Evolutionary conservation across 2,113 vertebrate species (phyloP), one percentile per base, ranked within the genome.

Genomic region (Danio rerio): DNA sequence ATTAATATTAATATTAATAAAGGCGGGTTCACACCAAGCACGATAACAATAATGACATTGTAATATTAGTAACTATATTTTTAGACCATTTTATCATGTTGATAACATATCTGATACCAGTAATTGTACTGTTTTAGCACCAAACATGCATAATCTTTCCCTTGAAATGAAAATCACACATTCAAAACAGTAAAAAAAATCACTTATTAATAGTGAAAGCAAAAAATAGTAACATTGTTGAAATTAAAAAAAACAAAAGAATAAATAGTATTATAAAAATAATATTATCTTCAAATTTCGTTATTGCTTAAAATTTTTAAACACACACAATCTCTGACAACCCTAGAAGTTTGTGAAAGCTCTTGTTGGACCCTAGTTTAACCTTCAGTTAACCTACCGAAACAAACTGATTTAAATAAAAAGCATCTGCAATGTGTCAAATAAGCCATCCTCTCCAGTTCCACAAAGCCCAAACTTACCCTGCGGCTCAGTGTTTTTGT

Each of bases 401-500:
- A 20, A 31, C 53, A 45, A 7, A 5, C 11, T 58, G 1, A 53
- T 75, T 43, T 75, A 10, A 16, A 49, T 76, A 76, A 21, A 47
- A 61, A 47, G 11, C 42, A 59, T 59, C 42, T 16, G 11, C n/a
- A 8, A 15, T 12, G 7, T 21, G 55, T n/a, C 16, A 75, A 47
- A 56, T 5, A 53, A 53, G 5, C 70, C 20, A 72, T 55, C 13
- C 40, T 40, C 13, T 40, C 15, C 13, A 40, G 55, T 73, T 11
- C 20, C 21, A 5, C 12, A 15, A 71, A 16, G 52, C 70, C 9
- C 43, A 42, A 82, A 81, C 53, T 42, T 89, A 96, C 96, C 95
- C 93, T 93, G 94, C 81, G 91, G 92, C 55, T 94, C 92, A 50
- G 83, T 8, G 11, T 65, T 83, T 16, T 87, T 92, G 49, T 96